Base-by-base conservation (phyloP, 2,888 invertebrate genomes). In the Apodemia duryi region DNA sequence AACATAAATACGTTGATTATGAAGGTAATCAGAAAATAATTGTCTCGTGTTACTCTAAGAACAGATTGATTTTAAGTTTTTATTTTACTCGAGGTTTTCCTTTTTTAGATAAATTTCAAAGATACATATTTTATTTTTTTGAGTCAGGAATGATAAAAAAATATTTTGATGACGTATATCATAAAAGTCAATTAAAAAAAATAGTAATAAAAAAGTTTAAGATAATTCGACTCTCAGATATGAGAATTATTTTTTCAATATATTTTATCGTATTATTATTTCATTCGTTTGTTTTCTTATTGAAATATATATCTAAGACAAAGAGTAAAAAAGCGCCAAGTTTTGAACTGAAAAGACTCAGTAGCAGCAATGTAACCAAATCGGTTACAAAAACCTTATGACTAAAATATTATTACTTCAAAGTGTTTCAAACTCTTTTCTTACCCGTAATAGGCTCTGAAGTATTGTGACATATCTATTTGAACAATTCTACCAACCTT, bases 41-140 rank as follows among this genome's bases (percentile, higher is more conserved):
- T 10, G 79, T 83, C 57, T 68, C 75, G 13, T 79, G 77, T 75
- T 62, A 72, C 54, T 78, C 81, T 69, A 76, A 77, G 11, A 72
- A 69, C 28, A 73, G 70, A 38, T 72, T 80, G n/a, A 64, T 73
- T 6, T 74, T 80, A 11, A 57, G 74, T 7, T 77, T 84, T 68
- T 85, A 81, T 63, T 66, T 78, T n/a, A 72, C 67, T 2, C 78
- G 75, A 67, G 85, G 85, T 4, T 85, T 81, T 68, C 77, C 78
- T 32, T 73, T 78, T 13, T 74, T 67, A 52, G 62, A 77, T 0
- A 68, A 69, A 65, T 76, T 85, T 49, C 79, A 81, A 57, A 68
- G 67, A 7, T 70, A 77, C 54, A 75, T 75, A 6, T 69, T 70
- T 46, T 71, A 73, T 32, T 70, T 85, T 68, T 79, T 75, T 61